A percentile compares a stretch with the other conserved stretches of the same genome.
phyloP scores from a whole-genome alignment of 2,797 vertebrate genomes.

The Takifugu rubripes region DNA sequence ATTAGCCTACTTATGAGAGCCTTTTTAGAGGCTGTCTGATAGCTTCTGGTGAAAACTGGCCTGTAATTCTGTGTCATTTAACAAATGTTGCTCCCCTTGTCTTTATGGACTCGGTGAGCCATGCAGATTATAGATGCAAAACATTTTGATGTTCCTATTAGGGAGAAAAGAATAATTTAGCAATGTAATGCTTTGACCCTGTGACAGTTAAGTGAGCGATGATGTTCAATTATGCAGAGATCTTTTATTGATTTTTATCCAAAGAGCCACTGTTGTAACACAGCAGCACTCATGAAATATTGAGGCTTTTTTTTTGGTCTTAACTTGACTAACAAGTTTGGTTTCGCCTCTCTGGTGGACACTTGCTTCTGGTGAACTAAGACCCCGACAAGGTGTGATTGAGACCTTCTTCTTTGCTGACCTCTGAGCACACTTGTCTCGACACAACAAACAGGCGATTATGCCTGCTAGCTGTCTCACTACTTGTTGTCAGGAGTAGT shows the following conservation, averaged over 20 bases:
- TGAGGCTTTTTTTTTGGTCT: conserved; percentile 24
- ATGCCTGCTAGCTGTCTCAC: conserved; percentile 50
- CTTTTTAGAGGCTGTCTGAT: conserved; percentile 46
- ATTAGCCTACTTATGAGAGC: conserved; percentile 69
- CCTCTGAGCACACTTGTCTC: conserved; percentile 41
- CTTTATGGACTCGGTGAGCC: conserved; percentile 5
- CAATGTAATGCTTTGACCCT: conserved; percentile 26
- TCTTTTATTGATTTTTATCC: conserved; percentile 35
- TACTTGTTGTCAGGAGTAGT: conserved; percentile 48
- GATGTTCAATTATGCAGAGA: neutral
- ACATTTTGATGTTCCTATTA: neutral
- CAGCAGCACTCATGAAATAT: conserved; percentile 26
- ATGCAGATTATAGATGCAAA: conserved; percentile 1
- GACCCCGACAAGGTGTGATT: conserved; percentile 45
- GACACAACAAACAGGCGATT: conserved; percentile 59
- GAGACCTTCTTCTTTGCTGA: conserved; percentile 47
- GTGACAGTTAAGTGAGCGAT: conserved; percentile 11
- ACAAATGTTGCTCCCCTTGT: conserved; percentile 7
- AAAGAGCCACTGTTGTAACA: conserved; percentile 15
- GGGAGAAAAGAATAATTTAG: conserved; percentile 11
- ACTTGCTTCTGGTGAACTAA: neutral
- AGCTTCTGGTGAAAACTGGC: conserved; percentile 19
- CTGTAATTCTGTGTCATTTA: conserved; percentile 29
- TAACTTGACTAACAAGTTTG: conserved; percentile 48
- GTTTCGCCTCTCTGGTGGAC: conserved; percentile 23